A percentile compares a stretch with the other conserved stretches of the same genome.
These are phyloP conservation scores for Hippocampus kuda DNA, from an alignment of 2,797 vertebrate species.

Conservation along the genomic window DNA sequence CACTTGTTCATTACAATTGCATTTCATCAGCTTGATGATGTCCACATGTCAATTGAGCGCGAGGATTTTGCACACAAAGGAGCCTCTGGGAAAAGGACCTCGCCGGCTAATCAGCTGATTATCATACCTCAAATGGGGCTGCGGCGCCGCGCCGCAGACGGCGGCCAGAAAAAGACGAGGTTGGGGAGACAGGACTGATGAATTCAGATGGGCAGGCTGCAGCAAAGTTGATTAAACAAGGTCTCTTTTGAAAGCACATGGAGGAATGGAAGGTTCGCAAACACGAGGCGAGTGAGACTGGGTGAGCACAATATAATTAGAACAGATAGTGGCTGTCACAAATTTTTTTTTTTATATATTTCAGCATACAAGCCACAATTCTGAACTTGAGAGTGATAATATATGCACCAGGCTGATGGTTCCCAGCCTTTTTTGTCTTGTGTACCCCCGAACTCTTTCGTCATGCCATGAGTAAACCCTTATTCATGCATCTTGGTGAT, in stretches of 20 bases:
- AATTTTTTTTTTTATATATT: slow-evolving; percentile 19
- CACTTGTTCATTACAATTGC: slow-evolving; percentile 99
- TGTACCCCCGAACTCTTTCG: too few species aligned
- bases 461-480: too few species aligned
- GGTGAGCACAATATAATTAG: slow-evolving; percentile 34
- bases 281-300: slow-evolving; percentile 19
- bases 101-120: slow-evolving; percentile 99
- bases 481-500: too few species aligned
- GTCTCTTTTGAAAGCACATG: slow-evolving; percentile 48
- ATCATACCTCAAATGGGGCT: slow-evolving; percentile 99
- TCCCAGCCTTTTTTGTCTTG: too few species aligned
- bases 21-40: slow-evolving; percentile 99
- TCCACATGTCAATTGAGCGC: slow-evolving; percentile 99
- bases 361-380: slow-evolving; percentile 13
- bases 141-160: slow-evolving; percentile 72
- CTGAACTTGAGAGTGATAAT: slow-evolving; percentile 10
- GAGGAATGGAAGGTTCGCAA: slow-evolving; percentile 66
- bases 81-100: slow-evolving; percentile 99
- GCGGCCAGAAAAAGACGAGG: slow-evolving; percentile 55
- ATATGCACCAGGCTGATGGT: not conserved
- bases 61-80: slow-evolving; percentile 99
- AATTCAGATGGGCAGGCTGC: slow-evolving; percentile 48
- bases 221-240: slow-evolving; percentile 54
- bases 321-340: slow-evolving; percentile 30
- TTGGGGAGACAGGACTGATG: slow-evolving; percentile 54